phyloP scores from a whole-genome alignment of 1,140 invertebrate genomes.

The Hormaphis cornu region DNA sequence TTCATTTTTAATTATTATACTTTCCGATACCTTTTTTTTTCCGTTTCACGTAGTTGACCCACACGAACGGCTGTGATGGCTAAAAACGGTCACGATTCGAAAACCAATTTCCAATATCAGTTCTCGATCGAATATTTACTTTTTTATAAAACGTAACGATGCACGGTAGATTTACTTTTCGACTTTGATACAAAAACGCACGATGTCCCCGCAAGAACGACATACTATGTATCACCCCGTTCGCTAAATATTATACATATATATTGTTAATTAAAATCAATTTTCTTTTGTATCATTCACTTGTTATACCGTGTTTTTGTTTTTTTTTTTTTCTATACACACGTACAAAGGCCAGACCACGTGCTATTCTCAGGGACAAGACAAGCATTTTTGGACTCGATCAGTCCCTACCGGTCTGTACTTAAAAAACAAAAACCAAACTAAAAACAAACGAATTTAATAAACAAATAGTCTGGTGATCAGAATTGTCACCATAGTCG shows the following conservation, averaged over 20 bases:
- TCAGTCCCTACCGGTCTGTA: slow-evolving; percentile 29
- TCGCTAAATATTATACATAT: not conserved
- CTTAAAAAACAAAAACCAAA: not conserved
- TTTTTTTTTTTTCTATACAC: slow-evolving; percentile 21
- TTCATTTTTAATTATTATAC: not conserved
- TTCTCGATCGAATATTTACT: not conserved
- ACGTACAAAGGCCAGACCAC: slow-evolving; percentile 26
- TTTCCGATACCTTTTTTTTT: not conserved
- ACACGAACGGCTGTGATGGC: slow-evolving; percentile 15
- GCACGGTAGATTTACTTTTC: slow-evolving; percentile 22
- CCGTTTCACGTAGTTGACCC: not conserved
- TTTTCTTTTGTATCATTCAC: slow-evolving; percentile 14
- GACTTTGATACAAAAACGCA: not conserved
- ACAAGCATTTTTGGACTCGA: slow-evolving; percentile 26
- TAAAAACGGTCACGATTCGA: not conserved
- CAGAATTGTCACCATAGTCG: slow-evolving; percentile 2
- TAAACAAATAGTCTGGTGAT: not conserved
- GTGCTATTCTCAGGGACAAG: slow-evolving; percentile 22
- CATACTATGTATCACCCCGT: not conserved
- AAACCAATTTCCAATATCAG: not conserved
- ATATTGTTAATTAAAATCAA: not conserved
- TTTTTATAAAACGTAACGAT: no score
- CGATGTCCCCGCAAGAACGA: not conserved
- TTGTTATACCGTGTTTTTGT: slow-evolving; percentile 22
- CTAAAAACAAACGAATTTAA: no score